Conservation (phyloP, 2,888 invertebrate genomes). For the Habrosyne pyritoides region DNA sequence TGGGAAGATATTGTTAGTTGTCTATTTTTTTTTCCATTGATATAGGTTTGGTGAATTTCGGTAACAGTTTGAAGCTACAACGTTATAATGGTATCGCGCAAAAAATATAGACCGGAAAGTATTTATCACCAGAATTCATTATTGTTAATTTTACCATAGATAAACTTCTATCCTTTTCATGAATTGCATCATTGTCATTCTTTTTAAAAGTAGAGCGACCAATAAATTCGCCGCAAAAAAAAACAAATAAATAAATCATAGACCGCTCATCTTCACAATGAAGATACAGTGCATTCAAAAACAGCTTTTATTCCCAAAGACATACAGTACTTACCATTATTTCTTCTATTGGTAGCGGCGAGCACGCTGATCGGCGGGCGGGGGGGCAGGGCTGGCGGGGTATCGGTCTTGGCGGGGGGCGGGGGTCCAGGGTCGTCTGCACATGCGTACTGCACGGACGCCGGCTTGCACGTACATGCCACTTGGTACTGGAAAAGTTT, state of each 20-base stretch:
- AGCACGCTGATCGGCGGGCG: constrained; percentile 73
- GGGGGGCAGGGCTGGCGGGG: constrained; percentile 80
- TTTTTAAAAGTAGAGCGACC: neutral
- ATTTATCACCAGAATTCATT: neutral
- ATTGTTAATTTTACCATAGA: neutral
- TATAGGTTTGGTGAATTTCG: neutral
- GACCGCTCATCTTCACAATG: neutral
- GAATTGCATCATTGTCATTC: neutral
- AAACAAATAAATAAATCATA: neutral
- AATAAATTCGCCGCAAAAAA: neutral
- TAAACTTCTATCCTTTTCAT: neutral
- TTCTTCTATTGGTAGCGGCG: constrained; percentile 62
- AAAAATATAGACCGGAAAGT: neutral
- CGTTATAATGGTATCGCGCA: neutral
- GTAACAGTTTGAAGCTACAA: neutral
- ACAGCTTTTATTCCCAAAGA: neutral
- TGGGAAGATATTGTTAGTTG: constrained; percentile 29
- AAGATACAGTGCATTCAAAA: neutral
- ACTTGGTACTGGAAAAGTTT: constrained; percentile 72
- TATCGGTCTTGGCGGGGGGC: constrained; percentile 74
- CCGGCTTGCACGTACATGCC: constrained; percentile 77
- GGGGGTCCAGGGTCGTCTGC: constrained; percentile 75
- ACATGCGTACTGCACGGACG: constrained; percentile 73
- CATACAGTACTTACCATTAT: constrained; percentile 58
- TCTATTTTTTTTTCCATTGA: constrained; percentile 15